Base-by-base conservation (phyloP, 2,113 vertebrate genomes). In the Lophotis ruficrista region DNA sequence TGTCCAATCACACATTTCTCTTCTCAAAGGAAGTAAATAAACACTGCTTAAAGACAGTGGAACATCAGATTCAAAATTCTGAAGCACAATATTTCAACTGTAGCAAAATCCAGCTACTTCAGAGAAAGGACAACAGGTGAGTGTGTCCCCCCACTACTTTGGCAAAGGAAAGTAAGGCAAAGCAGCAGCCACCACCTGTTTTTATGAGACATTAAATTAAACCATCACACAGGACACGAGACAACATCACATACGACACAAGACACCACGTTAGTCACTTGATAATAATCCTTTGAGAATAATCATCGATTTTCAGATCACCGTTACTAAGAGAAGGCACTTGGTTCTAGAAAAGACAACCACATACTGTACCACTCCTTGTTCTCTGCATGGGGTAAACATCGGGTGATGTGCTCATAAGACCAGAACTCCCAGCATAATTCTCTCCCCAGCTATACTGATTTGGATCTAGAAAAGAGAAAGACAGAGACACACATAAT, bases 371-470 rank as follows among this genome's bases (percentile, higher is more conserved):
- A 97, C 99, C 99, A 56, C 99, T 99, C n/a, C 99, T 97, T 3
- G 98, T 98, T 23, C 99, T 98, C 93, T 99, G 99, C 96, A 99
- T 97, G 2, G 99, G 99, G 95, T 98, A 98, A 85, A 99, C 96
- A 9, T 99, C 99, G 0, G 99, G 99, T 14, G 99, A 99, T 0
- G 99, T 98, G 94, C 99, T 99, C 99, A 99, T 99, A 22, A 99
- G 98, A 33, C 99, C 99, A 1, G 99, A 99, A 93, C 99, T 99
- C 50, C 99, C 99, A 2, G 99, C 99, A 5, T 99, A 99, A 91
- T 99, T 99, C 94, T 99, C 99, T 31, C 99, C 99, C 99, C 99
- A 99, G 69, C 99, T 99, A 93, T 99, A 99, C 98, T 99, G 99
- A 97, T 99, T 99, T 24, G 99, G 99, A 98, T 99, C 99, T 99